Evolutionary conservation across 2,888 invertebrate species (phyloP).

Genomic region (Linyphia triangularis): DNA sequence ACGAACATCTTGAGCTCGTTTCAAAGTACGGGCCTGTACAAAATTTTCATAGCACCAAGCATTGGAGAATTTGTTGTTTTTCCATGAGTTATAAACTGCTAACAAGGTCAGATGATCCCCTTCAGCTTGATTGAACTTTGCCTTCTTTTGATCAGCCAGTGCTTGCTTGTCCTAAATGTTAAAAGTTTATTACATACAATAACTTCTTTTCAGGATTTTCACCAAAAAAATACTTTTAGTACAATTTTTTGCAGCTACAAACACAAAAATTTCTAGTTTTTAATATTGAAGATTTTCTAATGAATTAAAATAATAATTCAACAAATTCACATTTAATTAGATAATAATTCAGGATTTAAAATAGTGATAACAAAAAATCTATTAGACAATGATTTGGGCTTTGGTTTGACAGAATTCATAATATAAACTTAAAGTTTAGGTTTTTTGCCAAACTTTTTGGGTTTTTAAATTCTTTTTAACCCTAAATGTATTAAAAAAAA

Average conservation of each 20-base stretch:
- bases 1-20: conserved; percentile 97
- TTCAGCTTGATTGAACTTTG: conserved; percentile 99
- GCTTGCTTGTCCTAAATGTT: conserved; percentile 91
- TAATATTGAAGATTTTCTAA: not conserved
- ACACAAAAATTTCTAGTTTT: not conserved
- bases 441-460: too few relatives aligned
- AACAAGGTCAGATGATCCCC: conserved; percentile 98
- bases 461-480: too few relatives aligned
- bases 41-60: conserved; percentile 99
- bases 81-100: conserved; percentile 99
- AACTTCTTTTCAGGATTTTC: not conserved
- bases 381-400: too few relatives aligned
- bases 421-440: too few relatives aligned
- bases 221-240: not conserved
- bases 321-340: not conserved
- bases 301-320: not conserved
- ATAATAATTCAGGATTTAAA: not conserved
- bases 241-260: not conserved
- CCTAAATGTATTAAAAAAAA: too few relatives aligned
- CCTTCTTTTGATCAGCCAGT: conserved; percentile 98
- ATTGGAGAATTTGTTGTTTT: conserved; percentile 98
- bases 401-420: too few relatives aligned
- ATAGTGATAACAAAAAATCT: too few relatives aligned
- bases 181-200: not conserved
- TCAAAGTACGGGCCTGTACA: conserved; percentile 96